A percentile compares a stretch with the other conserved stretches of the same genome.
Evolutionary conservation across 1,140 invertebrate species (phyloP).

Genomic region (Drosophila obscura): DNA sequence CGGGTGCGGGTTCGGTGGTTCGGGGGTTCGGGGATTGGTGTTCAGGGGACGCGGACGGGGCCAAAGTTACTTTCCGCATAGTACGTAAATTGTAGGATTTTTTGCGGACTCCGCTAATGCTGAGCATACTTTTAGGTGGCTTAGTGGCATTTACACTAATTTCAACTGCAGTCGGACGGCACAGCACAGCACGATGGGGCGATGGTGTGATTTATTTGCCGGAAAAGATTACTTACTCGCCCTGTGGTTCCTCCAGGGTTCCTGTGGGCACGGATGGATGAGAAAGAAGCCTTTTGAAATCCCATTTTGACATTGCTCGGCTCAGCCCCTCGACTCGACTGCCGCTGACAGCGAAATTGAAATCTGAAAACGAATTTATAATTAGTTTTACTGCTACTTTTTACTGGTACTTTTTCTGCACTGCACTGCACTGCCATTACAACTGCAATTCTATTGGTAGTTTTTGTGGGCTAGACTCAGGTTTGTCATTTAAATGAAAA

Average conservation of each 20-base stretch:
- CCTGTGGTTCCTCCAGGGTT: slow-evolving; percentile 53
- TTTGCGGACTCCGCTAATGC: slow-evolving; percentile 54
- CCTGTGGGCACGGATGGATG: slow-evolving; percentile 3
- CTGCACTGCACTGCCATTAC: slow-evolving; percentile 10
- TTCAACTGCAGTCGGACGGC: slow-evolving; percentile 54
- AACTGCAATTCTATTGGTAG: slow-evolving; percentile 37
- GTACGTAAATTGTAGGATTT: slow-evolving; percentile 69
- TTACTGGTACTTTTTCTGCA: slow-evolving; percentile 17
- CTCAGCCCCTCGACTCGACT: slow-evolving; percentile 33
- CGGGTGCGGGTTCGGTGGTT: background rate
- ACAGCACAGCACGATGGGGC: slow-evolving; percentile 38
- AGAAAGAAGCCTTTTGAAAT: slow-evolving; percentile 21
- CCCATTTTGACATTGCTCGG: slow-evolving; percentile 58
- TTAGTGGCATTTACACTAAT: slow-evolving; percentile 81
- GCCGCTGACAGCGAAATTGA: slow-evolving; percentile 76
- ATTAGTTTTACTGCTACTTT: slow-evolving; percentile 81
- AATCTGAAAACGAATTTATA: slow-evolving; percentile 82
- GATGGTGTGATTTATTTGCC: slow-evolving; percentile 83
- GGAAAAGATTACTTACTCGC: slow-evolving; percentile 82
- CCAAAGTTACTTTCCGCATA: slow-evolving; percentile 77
- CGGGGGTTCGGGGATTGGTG: background rate
- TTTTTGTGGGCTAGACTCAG: slow-evolving; percentile 38
- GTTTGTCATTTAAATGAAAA: slow-evolving; percentile 57
- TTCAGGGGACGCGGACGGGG: background rate
- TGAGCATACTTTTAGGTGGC: slow-evolving; percentile 79